Percentiles rank a stretch among this genome's conserved stretches.
phyloP scores from a whole-genome alignment of 2,797 vertebrate species.

The Cottoperca gobio region DNA sequence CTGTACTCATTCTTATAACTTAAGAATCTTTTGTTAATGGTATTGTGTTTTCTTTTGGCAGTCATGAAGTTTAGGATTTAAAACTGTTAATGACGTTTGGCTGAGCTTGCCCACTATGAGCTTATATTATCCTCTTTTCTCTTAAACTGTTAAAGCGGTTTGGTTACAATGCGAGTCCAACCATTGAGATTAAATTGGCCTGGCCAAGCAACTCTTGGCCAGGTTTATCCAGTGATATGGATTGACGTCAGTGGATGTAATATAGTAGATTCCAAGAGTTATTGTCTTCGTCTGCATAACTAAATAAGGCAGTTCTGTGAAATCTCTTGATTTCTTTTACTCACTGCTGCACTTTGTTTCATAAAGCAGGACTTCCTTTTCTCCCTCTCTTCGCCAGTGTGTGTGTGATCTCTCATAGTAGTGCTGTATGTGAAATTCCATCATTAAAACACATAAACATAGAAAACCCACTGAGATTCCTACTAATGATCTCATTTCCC shows the following conservation, averaged over 20 bases:
- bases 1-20: constrained; percentile 51
- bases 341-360: constrained; percentile 1
- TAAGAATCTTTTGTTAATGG: constrained; percentile 71
- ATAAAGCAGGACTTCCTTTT: background rate
- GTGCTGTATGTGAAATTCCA: constrained; percentile 76
- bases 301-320: constrained; percentile 17
- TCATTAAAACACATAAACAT: constrained; percentile 83
- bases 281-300: constrained; percentile 29
- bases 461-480: constrained; percentile 67
- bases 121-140: constrained; percentile 71
- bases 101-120: constrained; percentile 42
- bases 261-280: constrained; percentile 27
- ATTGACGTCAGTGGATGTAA: constrained; percentile 31
- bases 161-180: constrained; percentile 51
- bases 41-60: constrained; percentile 68
- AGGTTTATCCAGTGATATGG: constrained; percentile 59
- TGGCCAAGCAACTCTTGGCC: constrained; percentile 42
- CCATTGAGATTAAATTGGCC: constrained; percentile 63
- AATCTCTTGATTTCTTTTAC: constrained; percentile 24
- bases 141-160: constrained; percentile 50
- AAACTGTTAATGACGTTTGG: constrained; percentile 64
- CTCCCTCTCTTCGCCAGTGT: background rate
- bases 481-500: background rate
- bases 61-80: constrained; percentile 52
- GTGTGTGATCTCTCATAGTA: constrained; percentile 74